Conservation (phyloP, 2,888 invertebrate species). For the Cataglyphis livida region DNA sequence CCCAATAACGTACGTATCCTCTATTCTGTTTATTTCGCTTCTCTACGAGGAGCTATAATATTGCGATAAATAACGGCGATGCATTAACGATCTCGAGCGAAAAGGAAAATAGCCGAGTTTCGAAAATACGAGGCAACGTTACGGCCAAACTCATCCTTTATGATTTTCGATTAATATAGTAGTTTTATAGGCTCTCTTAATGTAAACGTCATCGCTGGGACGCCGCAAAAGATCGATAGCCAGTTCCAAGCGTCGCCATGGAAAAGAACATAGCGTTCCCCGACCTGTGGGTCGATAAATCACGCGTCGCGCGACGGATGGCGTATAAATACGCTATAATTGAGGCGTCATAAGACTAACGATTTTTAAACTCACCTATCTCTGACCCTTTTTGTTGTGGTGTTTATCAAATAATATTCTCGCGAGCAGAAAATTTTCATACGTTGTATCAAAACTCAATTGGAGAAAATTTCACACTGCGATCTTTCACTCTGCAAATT, state of each 20-base stretch:
- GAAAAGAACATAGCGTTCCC: slow-evolving; percentile 48
- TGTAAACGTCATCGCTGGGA: slow-evolving; percentile 21
- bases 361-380: slow-evolving; percentile 29
- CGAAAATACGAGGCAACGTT: not conserved
- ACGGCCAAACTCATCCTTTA: not conserved
- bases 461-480: not conserved
- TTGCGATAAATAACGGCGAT: slow-evolving; percentile 24
- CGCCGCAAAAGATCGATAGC: slow-evolving; percentile 54
- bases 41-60: not conserved
- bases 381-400: not conserved
- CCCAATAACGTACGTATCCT: slow-evolving; percentile 13
- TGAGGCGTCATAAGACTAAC: slow-evolving; percentile 23
- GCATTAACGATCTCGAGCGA: slow-evolving; percentile 4
- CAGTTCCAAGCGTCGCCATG: slow-evolving; percentile 53
- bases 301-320: slow-evolving; percentile 37
- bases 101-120: slow-evolving; percentile 18
- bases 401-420: not conserved
- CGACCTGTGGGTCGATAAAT: slow-evolving; percentile 63
- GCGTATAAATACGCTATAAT: slow-evolving; percentile 47
- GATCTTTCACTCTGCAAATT: not conserved
- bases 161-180: slow-evolving; percentile 39
- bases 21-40: slow-evolving; percentile 20
- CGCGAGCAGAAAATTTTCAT: not conserved
- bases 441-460: not conserved
- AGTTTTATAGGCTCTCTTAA: slow-evolving; percentile 29